phyloP scores from a whole-genome alignment of 1,140 invertebrate genomes.

The Drosophila triauraria region DNA sequence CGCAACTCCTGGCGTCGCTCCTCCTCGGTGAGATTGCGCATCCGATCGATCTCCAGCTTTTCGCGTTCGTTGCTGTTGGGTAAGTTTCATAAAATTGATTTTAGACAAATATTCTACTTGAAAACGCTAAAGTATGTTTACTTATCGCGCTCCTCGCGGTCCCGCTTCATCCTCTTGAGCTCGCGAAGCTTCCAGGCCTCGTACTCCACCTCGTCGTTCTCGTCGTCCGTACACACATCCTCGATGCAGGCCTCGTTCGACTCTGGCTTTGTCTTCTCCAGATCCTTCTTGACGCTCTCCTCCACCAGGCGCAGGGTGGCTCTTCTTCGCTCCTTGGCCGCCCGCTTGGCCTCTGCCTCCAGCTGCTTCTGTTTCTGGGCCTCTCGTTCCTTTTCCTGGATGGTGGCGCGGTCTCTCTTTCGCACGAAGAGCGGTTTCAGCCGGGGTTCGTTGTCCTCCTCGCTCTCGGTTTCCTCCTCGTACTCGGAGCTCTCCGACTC shows the following conservation, averaged over 20 bases:
- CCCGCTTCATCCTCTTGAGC: slow-evolving; percentile 97
- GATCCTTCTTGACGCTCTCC: slow-evolving; percentile 93
- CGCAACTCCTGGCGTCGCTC: slow-evolving; percentile 95
- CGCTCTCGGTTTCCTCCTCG: slow-evolving; percentile 90
- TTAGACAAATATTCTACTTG: background rate
- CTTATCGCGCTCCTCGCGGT: slow-evolving; percentile 97
- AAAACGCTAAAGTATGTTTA: slow-evolving; percentile 86
- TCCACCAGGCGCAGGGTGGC: slow-evolving; percentile 96
- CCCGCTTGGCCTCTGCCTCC: slow-evolving; percentile 91
- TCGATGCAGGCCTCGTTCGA: slow-evolving; percentile 90
- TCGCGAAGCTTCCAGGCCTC: slow-evolving; percentile 99
- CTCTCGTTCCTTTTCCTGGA: slow-evolving; percentile 97
- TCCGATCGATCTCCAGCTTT: slow-evolving; percentile 94
- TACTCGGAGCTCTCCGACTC: slow-evolving; percentile 90
- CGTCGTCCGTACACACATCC: slow-evolving; percentile 98
- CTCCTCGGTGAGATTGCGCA: slow-evolving; percentile 98
- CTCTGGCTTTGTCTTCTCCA: slow-evolving; percentile 86
- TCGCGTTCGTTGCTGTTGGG: slow-evolving; percentile 91
- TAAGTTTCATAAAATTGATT: background rate
- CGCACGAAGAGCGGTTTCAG: slow-evolving; percentile 99
- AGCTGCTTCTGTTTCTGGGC: slow-evolving; percentile 93
- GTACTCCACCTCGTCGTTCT: slow-evolving; percentile 99
- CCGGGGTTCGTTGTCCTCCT: slow-evolving; percentile 90
- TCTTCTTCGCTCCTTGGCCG: slow-evolving; percentile 92
- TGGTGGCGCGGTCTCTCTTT: slow-evolving; percentile 97